Base-by-base conservation (phyloP, 1,140 invertebrate species). In the Wasmannia auropunctata region DNA sequence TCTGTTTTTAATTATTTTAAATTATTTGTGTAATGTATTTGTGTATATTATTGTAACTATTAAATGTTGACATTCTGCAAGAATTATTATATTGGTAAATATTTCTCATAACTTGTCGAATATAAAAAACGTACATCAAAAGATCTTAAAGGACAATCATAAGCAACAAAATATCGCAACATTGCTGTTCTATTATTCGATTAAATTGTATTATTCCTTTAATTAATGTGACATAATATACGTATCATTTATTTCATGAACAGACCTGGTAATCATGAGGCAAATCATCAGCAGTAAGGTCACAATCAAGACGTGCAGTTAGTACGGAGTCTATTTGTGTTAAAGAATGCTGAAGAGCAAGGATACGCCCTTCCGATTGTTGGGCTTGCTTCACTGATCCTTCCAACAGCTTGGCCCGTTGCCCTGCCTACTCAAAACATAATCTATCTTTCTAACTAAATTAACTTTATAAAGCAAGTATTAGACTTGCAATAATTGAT, bases 251-350 rank as follows among this genome's bases (percentile, higher is more conserved):
- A 34, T 5, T 62, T 80, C 58, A 25, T 85, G 74, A 83, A 94
- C 95, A 93, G 92, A 98, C 97, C 96, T 98, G 97, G 93, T 97
- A 96, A 93, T 98, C 97, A 90, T 98, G 97, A 28, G 97, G 97
- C 88, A 98, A 95, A 95, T 98, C 97, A 92, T 97, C 97, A 88
- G 97, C 97, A 85, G 97, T 97, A 60, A 98, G 96, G 94, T 98
- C 97, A 93, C 97, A 97, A 92, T 98, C 97, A 90, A 98, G 95
- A 90, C 97, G 96, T 92, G 97, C 96, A 92, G 97, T 96, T 93
- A 98, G 95, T 93, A 97, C 95, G 74, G 96, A 95, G 91, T 97
- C 97, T 88, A 97, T 96, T 92, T 97, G 96, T 67, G 95, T 96
- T 91, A 98, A 96, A 96, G 97, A 98, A 65, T 97, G 96, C 91